Base-by-base conservation (phyloP, 2,113 vertebrate genomes). In the Callorhinus ursinus region DNA sequence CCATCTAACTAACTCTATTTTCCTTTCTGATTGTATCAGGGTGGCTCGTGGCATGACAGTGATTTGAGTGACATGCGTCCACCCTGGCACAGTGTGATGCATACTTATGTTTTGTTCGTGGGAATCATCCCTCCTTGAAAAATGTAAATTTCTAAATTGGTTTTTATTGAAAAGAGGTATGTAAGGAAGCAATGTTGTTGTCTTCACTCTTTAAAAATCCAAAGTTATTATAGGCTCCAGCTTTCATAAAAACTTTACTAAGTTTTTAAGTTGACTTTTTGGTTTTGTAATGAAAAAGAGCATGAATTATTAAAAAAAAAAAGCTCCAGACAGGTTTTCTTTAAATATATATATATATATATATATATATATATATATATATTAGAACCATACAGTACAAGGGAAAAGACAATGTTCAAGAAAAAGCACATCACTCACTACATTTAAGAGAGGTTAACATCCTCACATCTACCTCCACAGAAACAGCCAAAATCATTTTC, bases 231-330 rank as follows among this genome's bases (percentile, higher is more conserved):
- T 93, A 85, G 39, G 71, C 49, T 98, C 79, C n/a, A 57, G 71
- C 86, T 98, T 98, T 99, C 98, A 98, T 98, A 98, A 99, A 98
- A 98, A 86, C 98, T 98, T 99, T 98, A 98, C 98, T 95, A 97
- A 97, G 93, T 97, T 98, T 98, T 98, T 96, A 98, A 98, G 98
- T 98, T 97, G 94, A 97, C 97, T 98, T 98, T 98, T 98, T 97
- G 89, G 59, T 97, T 98, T 98, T 97, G 82, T 97, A 98, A 98
- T 98, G 98, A 98, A 98, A 98, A 98, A 98, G 59, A 83, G 0
- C 16, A 96, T 98, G 93, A 98, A 98, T 98, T 98, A 98, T 99
- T 99, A 98, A 98, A 98, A 39, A 39, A 39, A 36, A 39, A 98
- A 98, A 88, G 22, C 31, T 83, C 26, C 22, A 96, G 88, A 90